Evolutionary conservation across 2,888 invertebrate genomes (phyloP).

Genomic region (Plemyria rubiginata): DNA sequence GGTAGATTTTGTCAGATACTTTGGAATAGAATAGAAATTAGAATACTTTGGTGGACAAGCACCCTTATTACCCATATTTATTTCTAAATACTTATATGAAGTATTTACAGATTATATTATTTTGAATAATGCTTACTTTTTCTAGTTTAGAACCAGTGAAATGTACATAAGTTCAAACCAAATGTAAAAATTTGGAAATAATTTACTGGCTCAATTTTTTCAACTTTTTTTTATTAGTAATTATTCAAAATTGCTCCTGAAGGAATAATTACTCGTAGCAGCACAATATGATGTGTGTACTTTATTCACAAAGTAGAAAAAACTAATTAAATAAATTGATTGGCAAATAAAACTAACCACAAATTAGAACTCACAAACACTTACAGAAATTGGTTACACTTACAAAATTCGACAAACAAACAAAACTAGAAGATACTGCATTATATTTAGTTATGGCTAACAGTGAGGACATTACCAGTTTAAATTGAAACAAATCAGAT

Average conservation of each 20-base stretch:
- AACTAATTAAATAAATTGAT: conserved; percentile 41
- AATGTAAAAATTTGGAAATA: conserved; percentile 11
- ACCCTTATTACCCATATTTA: conserved; percentile 5
- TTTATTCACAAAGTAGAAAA: conserved; percentile 55
- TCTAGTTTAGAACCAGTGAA: conserved; percentile 2
- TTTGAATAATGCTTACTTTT: conserved; percentile 11
- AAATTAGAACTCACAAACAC: conserved; percentile 50
- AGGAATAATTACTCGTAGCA: conserved; percentile 47
- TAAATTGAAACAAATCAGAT: conserved; percentile 3
- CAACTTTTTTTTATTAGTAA: background rate
- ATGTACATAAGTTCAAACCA: conserved; percentile 16
- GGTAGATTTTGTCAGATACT: conserved; percentile 7
- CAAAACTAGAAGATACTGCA: conserved; percentile 39
- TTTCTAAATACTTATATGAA: background rate
- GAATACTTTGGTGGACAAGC: conserved; percentile 20
- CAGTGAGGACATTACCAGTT: conserved; percentile 49
- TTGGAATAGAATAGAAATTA: no score
- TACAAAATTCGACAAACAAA: conserved; percentile 46
- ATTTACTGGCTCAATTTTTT: background rate
- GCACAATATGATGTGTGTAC: conserved; percentile 53
- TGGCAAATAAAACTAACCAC: conserved; percentile 48
- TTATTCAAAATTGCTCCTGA: conserved; percentile 24
- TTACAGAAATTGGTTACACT: conserved; percentile 48
- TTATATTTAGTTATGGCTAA: conserved; percentile 44
- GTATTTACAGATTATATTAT: background rate